These are phyloP conservation scores for Heliocidaris tuberculata DNA, from an alignment of 35 echinoderm and acorn worm species.

Conservation along the genomic window DNA sequence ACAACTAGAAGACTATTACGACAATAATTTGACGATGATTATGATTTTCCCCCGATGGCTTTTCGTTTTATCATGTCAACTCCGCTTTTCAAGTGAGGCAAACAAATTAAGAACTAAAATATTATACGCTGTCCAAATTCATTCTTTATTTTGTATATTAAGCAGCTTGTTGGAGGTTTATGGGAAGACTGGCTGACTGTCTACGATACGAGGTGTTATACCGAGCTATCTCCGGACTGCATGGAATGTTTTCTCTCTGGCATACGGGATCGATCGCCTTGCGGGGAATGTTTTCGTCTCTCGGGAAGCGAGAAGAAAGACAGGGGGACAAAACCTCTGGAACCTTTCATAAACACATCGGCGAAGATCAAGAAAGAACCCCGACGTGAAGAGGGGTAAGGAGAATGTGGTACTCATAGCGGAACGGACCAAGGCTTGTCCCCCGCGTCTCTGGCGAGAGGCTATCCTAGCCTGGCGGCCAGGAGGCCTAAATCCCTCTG, in stretches of 20 bases:
- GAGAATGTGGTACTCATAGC: neutral
- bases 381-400: neutral
- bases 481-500: slow-evolving; percentile 41
- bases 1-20: too few relatives aligned
- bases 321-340: slow-evolving; percentile 15
- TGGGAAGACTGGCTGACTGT: neutral
- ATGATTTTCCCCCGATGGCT: too few relatives aligned
- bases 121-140: neutral
- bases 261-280: slow-evolving; percentile 44
- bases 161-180: neutral
- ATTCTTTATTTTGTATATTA: neutral
- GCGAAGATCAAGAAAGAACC: slow-evolving; percentile 18
- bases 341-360: slow-evolving; percentile 29
- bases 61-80: too few relatives aligned
- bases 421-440: neutral
- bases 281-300: slow-evolving; percentile 42
- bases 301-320: slow-evolving; percentile 33
- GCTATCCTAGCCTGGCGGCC: neutral
- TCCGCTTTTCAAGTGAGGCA: neutral
- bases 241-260: slow-evolving; percentile 45
- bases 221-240: neutral
- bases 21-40: too few relatives aligned
- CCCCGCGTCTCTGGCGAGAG: slow-evolving; percentile 15
- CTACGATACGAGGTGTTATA: neutral
- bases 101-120: neutral